Evolutionary conservation across 1,140 invertebrate genomes (phyloP).

Genomic region (Polypedilum pembai): DNA sequence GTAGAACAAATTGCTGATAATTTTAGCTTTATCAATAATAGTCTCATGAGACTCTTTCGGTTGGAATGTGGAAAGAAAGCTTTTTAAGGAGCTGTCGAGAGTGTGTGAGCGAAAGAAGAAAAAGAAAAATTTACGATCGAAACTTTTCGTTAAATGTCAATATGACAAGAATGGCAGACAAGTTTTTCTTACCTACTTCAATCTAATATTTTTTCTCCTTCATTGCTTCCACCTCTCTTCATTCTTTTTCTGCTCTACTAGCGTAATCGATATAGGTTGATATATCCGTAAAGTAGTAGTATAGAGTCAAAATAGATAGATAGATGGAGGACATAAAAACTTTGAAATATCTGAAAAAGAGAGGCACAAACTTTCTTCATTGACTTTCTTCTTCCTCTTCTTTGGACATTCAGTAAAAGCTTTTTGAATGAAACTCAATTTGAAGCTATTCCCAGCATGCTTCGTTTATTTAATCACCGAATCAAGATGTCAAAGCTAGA

Average conservation of each 20-base stretch:
- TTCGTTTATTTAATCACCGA: too few species aligned
- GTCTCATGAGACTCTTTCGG: neutral
- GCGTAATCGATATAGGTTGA: conserved; percentile 4
- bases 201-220: neutral
- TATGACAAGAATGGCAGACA: neutral
- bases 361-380: neutral
- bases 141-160: conserved; percentile 23
- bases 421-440: too few species aligned
- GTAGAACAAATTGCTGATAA: conserved; percentile 22
- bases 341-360: neutral
- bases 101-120: neutral
- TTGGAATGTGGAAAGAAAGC: neutral
- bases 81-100: neutral
- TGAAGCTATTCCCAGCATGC: too few species aligned
- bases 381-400: neutral
- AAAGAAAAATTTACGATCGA: conserved; percentile 27
- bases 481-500: too few species aligned
- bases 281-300: neutral
- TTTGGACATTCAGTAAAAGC: too few species aligned
- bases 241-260: neutral
- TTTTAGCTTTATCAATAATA: conserved; percentile 10
- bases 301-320: neutral
- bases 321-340: neutral
- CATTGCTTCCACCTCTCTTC: neutral
- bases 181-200: neutral